These are phyloP conservation scores for Hypotaenidia okinawae DNA, from an alignment of 2,797 vertebrate species.

Conservation along the genomic window DNA sequence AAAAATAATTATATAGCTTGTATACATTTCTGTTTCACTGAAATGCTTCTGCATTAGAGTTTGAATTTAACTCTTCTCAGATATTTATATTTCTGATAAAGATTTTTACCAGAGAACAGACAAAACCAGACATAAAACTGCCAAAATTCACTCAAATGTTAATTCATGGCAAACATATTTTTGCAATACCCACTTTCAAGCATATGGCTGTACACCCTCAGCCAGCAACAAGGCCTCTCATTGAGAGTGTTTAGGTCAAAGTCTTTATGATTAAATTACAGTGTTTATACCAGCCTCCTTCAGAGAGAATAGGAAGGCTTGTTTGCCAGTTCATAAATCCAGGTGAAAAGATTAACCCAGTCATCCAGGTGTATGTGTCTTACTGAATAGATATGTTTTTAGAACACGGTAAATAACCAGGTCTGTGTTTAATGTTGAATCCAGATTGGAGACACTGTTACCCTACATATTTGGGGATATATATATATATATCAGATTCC, in stretches of 20 bases:
- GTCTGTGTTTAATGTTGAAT: not conserved
- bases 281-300: not conserved
- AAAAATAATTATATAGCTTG: not conserved
- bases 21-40: not conserved
- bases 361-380: not conserved
- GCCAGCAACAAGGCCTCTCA: not conserved
- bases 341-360: not conserved
- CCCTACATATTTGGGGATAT: not conserved
- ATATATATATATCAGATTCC: not conserved
- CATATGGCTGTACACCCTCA: rapidly evolving
- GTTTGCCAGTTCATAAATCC: not conserved
- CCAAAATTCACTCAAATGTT: not conserved
- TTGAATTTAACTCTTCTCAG: not conserved
- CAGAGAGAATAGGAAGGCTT: not conserved
- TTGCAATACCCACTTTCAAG: not conserved
- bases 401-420: not conserved
- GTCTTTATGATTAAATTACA: not conserved
- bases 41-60: not conserved
- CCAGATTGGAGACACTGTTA: not conserved
- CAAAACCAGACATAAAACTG: not conserved
- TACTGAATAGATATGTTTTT: not conserved
- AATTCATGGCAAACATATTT: not conserved
- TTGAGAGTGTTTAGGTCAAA: not conserved
- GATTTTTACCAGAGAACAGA: not conserved
- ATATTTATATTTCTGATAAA: not conserved